Conservation (phyloP, 2,113 vertebrate genomes). For the Regulus satrapa region DNA sequence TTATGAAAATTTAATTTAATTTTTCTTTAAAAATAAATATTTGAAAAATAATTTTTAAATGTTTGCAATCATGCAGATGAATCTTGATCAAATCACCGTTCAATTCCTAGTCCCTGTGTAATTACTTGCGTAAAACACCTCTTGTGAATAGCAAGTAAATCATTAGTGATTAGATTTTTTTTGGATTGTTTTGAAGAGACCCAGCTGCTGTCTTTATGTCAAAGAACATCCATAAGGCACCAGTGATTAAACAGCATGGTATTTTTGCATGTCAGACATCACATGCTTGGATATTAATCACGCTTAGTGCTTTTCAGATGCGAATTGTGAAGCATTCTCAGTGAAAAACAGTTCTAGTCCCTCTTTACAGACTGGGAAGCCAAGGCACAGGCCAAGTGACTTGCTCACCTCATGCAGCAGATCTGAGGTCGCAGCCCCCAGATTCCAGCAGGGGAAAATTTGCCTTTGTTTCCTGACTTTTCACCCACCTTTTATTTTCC, state of each 20-base stretch:
- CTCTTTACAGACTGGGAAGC: background rate
- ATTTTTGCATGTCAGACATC: slow-evolving; percentile 36
- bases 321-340: background rate
- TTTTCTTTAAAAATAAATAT: slow-evolving; percentile 54
- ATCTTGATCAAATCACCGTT: slow-evolving; percentile 24
- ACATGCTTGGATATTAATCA: slow-evolving; percentile 33
- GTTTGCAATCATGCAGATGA: slow-evolving; percentile 58
- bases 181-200: slow-evolving; percentile 52
- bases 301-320: background rate
- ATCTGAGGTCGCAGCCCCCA: background rate
- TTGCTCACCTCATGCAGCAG: background rate
- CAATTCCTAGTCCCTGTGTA: slow-evolving; percentile 3
- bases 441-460: background rate
- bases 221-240: slow-evolving; percentile 36
- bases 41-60: slow-evolving; percentile 36
- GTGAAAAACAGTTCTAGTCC: background rate
- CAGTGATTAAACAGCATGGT: slow-evolving; percentile 39
- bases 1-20: slow-evolving; percentile 23
- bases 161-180: slow-evolving; percentile 47
- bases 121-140: slow-evolving; percentile 33
- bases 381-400: background rate
- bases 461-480: background rate
- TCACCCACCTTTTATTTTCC: background rate
- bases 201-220: slow-evolving; percentile 58
- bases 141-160: slow-evolving; percentile 54